phyloP scores from a whole-genome alignment of 35 echinoderm and acorn worm genomes.

The Holothuria glaberrima region DNA sequence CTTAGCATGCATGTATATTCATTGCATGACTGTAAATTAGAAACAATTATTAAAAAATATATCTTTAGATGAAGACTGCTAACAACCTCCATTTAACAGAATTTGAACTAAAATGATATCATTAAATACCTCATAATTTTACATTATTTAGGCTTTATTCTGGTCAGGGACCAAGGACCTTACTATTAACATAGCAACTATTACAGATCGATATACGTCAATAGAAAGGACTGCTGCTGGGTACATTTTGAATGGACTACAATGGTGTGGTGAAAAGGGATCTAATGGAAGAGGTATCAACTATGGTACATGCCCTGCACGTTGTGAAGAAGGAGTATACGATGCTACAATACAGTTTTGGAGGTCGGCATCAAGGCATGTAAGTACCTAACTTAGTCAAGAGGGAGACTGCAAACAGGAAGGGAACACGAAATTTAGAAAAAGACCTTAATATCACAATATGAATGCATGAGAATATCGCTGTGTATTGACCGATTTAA shows the following conservation, averaged over 20 bases:
- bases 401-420: no score
- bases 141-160: constrained; percentile 20
- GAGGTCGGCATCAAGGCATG: constrained; percentile 37
- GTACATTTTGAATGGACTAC: constrained; percentile 33
- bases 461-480: no score
- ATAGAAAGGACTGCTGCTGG: constrained; percentile 37
- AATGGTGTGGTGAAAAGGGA: constrained; percentile 24
- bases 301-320: not conserved
- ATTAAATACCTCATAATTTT: no score
- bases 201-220: constrained; percentile 19
- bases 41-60: no score
- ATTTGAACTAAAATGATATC: no score
- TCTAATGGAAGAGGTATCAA: not conserved
- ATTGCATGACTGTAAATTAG: no score
- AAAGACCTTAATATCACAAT: no score
- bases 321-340: not conserved
- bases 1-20: no score
- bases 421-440: no score
- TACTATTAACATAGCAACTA: constrained; percentile 37
- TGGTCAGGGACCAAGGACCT: constrained; percentile 41
- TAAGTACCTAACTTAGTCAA: not conserved
- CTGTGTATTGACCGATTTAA: no score
- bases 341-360: constrained; percentile 33
- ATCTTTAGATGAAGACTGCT: no score
- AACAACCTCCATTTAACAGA: no score